phyloP scores from a whole-genome alignment of 1,140 invertebrate species.

The Phthorimaea operculella region DNA sequence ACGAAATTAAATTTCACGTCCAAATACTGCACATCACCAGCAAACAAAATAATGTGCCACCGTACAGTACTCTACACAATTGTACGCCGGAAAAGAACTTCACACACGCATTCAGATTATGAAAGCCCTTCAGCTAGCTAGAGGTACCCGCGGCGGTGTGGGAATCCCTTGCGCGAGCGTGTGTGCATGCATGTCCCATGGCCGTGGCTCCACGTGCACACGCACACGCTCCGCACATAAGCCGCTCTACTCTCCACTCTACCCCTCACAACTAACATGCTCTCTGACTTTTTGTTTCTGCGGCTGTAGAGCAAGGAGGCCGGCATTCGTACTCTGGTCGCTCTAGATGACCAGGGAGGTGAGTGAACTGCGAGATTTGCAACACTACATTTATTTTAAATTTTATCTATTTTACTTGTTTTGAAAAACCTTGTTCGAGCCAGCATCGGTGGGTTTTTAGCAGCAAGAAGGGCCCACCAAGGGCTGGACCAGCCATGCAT shows the following conservation, averaged over 20 bases:
- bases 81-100: conserved; percentile 31
- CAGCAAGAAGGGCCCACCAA: conserved; percentile 45
- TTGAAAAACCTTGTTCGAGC: conserved; percentile 61
- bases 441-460: conserved; percentile 61
- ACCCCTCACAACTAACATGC: conserved; percentile 67
- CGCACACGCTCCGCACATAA: conserved; percentile 10
- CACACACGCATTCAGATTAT: too few species aligned
- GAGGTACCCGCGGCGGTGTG: too few species aligned
- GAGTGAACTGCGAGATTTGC: conserved; percentile 74
- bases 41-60: conserved; percentile 26
- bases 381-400: conserved; percentile 67
- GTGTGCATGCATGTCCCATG: background rate
- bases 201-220: too few species aligned
- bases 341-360: conserved; percentile 99
- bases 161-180: background rate
- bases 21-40: background rate
- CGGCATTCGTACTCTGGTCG: conserved; percentile 98
- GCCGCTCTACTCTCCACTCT: conserved; percentile 42
- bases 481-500: conserved; percentile 55
- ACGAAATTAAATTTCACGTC: too few species aligned
- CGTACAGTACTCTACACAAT: conserved; percentile 46
- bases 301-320: conserved; percentile 98
- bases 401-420: conserved; percentile 63
- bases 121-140: too few species aligned
- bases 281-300: conserved; percentile 75